Evolutionary conservation across 92 coral and sea anemone genomes (phyloP).

Genomic region (Paragorgia papillata): DNA sequence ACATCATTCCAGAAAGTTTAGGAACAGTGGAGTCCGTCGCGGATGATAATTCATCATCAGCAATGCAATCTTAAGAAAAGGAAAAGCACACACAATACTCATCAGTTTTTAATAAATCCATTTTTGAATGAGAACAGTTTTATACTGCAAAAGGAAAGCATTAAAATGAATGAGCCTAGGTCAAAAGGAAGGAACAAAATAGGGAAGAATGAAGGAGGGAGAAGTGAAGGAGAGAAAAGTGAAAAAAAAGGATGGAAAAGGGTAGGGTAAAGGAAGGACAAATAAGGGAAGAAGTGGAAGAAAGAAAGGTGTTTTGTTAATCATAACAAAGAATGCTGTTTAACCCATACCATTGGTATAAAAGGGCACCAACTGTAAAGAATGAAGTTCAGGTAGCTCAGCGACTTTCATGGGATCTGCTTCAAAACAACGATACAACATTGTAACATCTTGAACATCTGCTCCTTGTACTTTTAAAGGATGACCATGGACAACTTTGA

Average conservation of each 20-base stretch:
- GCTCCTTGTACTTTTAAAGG: slow-evolving; percentile 79
- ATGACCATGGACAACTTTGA: slow-evolving; percentile 78
- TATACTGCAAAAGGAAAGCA: too few relatives aligned
- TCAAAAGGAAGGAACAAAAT: too few relatives aligned
- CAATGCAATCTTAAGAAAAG: slow-evolving; percentile 52
- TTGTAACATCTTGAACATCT: slow-evolving; percentile 67
- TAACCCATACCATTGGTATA: slow-evolving; percentile 72
- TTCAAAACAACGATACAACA: slow-evolving; percentile 87
- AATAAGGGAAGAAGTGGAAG: too few relatives aligned
- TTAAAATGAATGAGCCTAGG: too few relatives aligned
- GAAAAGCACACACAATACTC: background rate
- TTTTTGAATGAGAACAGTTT: too few relatives aligned
- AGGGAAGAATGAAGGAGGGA: background rate
- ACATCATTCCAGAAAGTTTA: slow-evolving; percentile 84
- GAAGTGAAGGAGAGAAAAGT: background rate
- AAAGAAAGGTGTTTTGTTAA: too few relatives aligned
- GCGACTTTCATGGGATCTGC: slow-evolving; percentile 67
- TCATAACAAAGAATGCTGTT: too few relatives aligned
- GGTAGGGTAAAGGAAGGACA: too few relatives aligned
- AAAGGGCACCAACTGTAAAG: slow-evolving; percentile 85
- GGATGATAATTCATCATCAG: slow-evolving; percentile 47
- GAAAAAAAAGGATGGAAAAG: too few relatives aligned
- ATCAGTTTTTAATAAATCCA: too few relatives aligned
- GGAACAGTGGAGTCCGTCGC: slow-evolving; percentile 59
- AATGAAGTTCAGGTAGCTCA: slow-evolving; percentile 71